Percentiles rank a stretch among this genome's conserved stretches.
Conservation (phyloP, 1,140 invertebrate genomes). For the Sitobion miscanthi region DNA sequence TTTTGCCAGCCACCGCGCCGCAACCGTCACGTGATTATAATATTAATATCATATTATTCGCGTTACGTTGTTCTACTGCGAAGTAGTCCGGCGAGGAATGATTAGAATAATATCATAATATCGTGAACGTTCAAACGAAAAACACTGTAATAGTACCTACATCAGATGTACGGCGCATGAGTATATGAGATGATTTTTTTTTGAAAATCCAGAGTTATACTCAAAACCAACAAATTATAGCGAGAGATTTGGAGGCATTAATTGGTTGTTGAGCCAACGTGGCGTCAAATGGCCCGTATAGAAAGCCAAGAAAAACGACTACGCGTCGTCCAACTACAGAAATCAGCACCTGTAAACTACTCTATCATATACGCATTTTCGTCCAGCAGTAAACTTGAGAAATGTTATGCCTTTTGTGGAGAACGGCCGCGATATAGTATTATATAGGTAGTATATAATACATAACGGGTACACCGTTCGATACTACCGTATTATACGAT, state of each 20-base stretch:
- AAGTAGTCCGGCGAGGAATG: neutral
- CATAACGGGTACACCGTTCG: neutral
- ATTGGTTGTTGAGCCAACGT: neutral
- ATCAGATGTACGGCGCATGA: too few species aligned
- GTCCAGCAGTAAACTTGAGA: neutral
- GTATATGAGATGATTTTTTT: neutral
- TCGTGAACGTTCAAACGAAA: neutral
- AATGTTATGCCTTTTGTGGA: neutral
- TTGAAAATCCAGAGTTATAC: neutral
- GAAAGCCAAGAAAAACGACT: neutral
- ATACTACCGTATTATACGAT: too few species aligned
- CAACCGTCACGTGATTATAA: neutral
- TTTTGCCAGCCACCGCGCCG: neutral
- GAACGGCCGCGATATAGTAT: neutral
- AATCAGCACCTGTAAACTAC: neutral
- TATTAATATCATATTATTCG: conserved; percentile 23
- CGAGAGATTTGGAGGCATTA: neutral
- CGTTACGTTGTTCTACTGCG: conserved; percentile 1
- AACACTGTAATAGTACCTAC: too few species aligned
- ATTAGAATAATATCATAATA: neutral
- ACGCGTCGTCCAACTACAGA: neutral
- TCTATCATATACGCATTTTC: neutral
- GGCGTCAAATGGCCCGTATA: neutral
- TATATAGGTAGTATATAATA: too few species aligned
- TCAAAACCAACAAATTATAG: neutral